Evolutionary conservation across 2,888 invertebrate genomes (phyloP).

Genomic region (Oxyscelio sp.): DNA sequence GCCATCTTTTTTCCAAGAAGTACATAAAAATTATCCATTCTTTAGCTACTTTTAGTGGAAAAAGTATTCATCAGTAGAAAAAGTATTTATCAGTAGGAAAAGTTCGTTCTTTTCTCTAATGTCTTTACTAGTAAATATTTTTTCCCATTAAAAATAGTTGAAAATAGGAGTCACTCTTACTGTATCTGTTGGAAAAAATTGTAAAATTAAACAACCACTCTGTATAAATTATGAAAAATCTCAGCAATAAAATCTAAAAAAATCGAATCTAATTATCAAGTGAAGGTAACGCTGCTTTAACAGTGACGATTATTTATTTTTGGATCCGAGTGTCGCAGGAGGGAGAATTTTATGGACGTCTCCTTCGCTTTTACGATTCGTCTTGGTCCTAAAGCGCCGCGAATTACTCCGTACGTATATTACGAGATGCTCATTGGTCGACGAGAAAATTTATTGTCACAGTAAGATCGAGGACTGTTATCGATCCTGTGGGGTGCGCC

Average conservation of each 20-base stretch:
- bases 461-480: conserved; percentile 71
- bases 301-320: conserved; percentile 60
- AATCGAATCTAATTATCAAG: conserved; percentile 11
- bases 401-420: conserved; percentile 82
- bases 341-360: conserved; percentile 81
- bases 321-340: conserved; percentile 37
- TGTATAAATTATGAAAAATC: too few relatives aligned
- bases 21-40: too few relatives aligned
- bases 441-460: conserved; percentile 62
- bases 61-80: too few relatives aligned
- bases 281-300: conserved; percentile 21
- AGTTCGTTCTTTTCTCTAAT: too few relatives aligned
- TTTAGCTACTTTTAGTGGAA: too few relatives aligned
- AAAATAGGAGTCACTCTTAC: too few relatives aligned
- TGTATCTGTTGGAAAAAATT: too few relatives aligned
- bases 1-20: too few relatives aligned
- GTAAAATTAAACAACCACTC: too few relatives aligned
- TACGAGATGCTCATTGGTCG: conserved; percentile 69
- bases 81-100: too few relatives aligned
- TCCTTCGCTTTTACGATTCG: conserved; percentile 82
- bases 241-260: neutral
- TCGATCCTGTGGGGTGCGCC: conserved; percentile 63
- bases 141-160: too few relatives aligned
- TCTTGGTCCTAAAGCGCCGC: conserved; percentile 83
- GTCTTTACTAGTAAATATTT: too few relatives aligned